phyloP scores from a whole-genome alignment of 2,113 vertebrate species.

The Rissa tridactyla region DNA sequence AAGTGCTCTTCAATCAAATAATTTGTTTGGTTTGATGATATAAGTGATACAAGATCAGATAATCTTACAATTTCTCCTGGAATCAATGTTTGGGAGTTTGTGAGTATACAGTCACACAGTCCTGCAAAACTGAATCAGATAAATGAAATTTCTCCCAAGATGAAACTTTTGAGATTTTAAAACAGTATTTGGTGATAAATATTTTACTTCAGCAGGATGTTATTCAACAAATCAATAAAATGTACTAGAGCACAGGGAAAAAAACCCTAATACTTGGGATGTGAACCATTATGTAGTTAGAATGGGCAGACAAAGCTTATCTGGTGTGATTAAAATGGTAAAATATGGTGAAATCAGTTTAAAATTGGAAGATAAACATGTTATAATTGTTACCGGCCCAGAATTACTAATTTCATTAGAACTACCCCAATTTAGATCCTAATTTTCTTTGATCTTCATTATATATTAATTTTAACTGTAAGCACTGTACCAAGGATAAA shows the following conservation, averaged over 20 bases:
- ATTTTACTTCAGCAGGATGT: not conserved
- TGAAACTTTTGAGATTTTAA: not conserved
- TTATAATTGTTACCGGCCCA: not conserved
- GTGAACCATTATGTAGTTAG: not conserved
- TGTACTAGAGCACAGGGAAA: fast-evolving
- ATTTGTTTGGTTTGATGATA: not conserved
- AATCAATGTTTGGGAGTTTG: not conserved
- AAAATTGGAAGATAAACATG: not conserved
- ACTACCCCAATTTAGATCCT: not conserved
- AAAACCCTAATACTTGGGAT: not conserved
- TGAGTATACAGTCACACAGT: not conserved
- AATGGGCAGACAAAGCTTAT: not conserved
- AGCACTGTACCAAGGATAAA: not conserved
- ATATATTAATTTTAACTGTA: not conserved
- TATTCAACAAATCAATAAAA: not conserved
- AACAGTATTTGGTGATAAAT: not conserved
- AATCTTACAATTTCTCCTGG: not conserved
- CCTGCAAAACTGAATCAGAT: not conserved
- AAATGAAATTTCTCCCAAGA: not conserved
- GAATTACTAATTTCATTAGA: not conserved
- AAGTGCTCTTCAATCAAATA: not conserved
- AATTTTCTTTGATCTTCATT: not conserved
- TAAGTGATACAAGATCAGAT: not conserved
- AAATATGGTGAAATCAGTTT: not conserved
- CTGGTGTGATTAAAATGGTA: not conserved